Evolutionary conservation across 1,140 invertebrate species (phyloP), one percentile per base, ranked within the genome.

Genomic region (Hydropsyche tenuis): DNA sequence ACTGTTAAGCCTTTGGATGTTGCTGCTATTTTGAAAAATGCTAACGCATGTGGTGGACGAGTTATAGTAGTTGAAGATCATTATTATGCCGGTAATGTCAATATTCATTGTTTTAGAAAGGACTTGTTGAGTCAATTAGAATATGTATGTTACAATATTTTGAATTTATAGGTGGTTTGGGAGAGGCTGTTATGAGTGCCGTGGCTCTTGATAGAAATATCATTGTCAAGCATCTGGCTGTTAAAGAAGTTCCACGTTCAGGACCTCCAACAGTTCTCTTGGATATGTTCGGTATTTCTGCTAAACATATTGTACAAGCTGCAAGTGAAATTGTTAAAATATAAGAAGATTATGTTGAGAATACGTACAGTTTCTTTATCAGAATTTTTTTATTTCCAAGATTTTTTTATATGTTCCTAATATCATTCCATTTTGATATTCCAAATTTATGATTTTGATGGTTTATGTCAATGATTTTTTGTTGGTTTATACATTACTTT

Each of bases 1-100:
- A 98, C 96, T 1, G 88, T 99, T 65, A 99, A 99, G 85, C 98
- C 98, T 0, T 85, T 99, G 51, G 98, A 99, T 84, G 87, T 86
- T 53, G 87, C 88, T 0, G 87, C 90, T 0, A 90, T 99, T 30
- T 84, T 94, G 51, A 85, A 88, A 56, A 90, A 96, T 81, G 96
- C 96, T 11, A 88, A 89, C 62, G 90, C 92, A 62, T 91, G 89
- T 73, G 92, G 92, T 42, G 96, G 96, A 0, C 88, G 89, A 23
- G 89, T 99, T 43, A 79, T 99, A 51, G 96, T 96, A 27, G 95
- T 98, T 4, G 98, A 99, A 82, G 98, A 99, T 85, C 98, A 99
- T 85, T 99, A 99, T 81, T 88, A 91, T 53, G 92, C 96, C 85
- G 95, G 93, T 94, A 37, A 37, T 4, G 30, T 37, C 9, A 3